Conservation (phyloP, 2,888 invertebrate genomes). For the Spisula solida region DNA sequence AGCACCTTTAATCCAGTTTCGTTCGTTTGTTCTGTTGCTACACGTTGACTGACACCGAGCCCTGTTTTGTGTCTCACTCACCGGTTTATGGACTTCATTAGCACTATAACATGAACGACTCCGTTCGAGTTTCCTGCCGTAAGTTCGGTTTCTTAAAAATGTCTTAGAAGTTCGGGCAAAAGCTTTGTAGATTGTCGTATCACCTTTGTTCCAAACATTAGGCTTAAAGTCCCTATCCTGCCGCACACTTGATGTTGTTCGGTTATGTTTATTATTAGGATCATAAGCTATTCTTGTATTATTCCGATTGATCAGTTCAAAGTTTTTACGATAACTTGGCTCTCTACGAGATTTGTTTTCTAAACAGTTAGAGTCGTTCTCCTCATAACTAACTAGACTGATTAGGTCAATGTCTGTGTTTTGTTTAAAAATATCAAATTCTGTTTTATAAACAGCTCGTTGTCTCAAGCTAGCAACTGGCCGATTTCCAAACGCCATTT, state of each 20-base stretch:
- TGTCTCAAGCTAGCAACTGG: slow-evolving; percentile 64
- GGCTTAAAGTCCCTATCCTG: slow-evolving; percentile 27
- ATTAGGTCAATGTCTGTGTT: slow-evolving; percentile 66
- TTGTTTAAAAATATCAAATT: slow-evolving; percentile 69
- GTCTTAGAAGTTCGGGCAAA: slow-evolving; percentile 40
- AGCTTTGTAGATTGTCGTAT: slow-evolving; percentile 29
- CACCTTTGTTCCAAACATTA: slow-evolving; percentile 24
- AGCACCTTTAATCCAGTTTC: slow-evolving; percentile 23
- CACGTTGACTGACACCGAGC: slow-evolving; percentile 45
- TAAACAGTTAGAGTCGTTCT: slow-evolving; percentile 29
- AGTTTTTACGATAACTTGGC: background rate
- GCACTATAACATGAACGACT: slow-evolving; percentile 48
- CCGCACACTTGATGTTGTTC: background rate
- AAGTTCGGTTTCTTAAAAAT: slow-evolving; percentile 12
- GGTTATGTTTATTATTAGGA: slow-evolving; percentile 6
- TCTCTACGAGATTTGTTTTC: background rate
- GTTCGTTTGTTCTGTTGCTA: slow-evolving; percentile 23
- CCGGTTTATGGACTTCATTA: background rate
- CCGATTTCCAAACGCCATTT: slow-evolving; percentile 49
- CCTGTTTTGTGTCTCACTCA: background rate
- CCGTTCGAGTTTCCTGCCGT: background rate
- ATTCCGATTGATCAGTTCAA: slow-evolving; percentile 4
- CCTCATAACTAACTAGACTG: slow-evolving; percentile 62
- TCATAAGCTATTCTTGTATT: slow-evolving; percentile 28
- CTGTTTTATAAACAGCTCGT: slow-evolving; percentile 67